Percentiles rank a stretch among this genome's conserved stretches.
These are phyloP conservation scores for Microtus montanus DNA, from an alignment of 2,113 vertebrate species.

Conservation along the genomic window DNA sequence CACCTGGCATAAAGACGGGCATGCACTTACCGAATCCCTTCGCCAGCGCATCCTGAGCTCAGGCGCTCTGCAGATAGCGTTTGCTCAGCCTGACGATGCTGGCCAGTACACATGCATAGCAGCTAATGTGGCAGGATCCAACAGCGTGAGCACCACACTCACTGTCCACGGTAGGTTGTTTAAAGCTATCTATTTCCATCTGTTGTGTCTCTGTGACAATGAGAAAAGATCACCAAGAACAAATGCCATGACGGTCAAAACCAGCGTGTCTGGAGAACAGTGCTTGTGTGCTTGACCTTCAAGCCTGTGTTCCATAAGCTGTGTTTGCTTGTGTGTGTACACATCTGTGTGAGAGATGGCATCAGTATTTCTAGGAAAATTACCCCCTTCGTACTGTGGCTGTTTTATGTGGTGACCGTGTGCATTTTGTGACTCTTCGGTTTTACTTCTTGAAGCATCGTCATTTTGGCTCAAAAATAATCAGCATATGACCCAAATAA, in stretches of 20 bases:
- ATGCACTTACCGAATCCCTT: conserved; percentile 86
- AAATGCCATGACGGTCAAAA: background rate
- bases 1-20: conserved; percentile 92
- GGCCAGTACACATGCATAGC: conserved; percentile 93
- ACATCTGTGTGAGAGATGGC: background rate
- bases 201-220: background rate
- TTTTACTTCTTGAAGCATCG: background rate
- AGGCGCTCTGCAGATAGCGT: conserved; percentile 92
- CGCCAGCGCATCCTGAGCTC: conserved; percentile 88
- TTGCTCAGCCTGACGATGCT: conserved; percentile 88
- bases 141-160: conserved; percentile 86
- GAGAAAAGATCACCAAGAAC: background rate
- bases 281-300: background rate
- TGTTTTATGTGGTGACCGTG: background rate
- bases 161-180: conserved; percentile 89
- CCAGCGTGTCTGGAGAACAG: background rate
- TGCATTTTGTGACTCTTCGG: background rate
- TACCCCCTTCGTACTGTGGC: background rate
- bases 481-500: background rate
- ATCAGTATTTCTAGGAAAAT: background rate
- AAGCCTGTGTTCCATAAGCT: background rate
- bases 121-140: conserved; percentile 90
- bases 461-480: background rate
- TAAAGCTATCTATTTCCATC: rapidly evolving
- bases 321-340: background rate